Conservation (phyloP, 1,140 invertebrate genomes). For the Zaprionus tsacasi region DNA sequence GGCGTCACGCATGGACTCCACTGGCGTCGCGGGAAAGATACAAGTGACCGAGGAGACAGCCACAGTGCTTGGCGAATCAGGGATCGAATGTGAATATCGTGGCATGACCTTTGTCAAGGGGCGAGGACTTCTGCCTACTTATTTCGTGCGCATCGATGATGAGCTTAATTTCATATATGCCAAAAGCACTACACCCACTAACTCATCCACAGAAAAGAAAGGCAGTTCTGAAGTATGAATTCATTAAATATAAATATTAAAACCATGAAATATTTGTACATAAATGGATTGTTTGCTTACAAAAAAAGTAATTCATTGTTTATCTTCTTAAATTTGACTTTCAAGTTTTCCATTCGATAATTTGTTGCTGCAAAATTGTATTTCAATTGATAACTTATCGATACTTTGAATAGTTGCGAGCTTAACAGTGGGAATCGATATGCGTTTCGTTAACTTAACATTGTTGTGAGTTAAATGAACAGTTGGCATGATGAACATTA, state of each 20-base stretch:
- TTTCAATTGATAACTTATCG: not conserved
- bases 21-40: slow-evolving; percentile 90
- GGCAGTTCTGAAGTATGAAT: not conserved
- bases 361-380: not conserved
- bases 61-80: slow-evolving; percentile 85
- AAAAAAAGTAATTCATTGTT: not conserved
- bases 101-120: slow-evolving; percentile 46
- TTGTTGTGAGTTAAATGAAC: not conserved
- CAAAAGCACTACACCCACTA: too few relatives aligned
- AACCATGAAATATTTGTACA: not conserved
- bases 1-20: slow-evolving; percentile 96
- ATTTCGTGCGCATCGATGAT: slow-evolving; percentile 26
- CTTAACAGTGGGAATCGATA: not conserved
- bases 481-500: not conserved
- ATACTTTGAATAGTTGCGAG: not conserved
- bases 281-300: not conserved
- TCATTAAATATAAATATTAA: not conserved
- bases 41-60: slow-evolving; percentile 92
- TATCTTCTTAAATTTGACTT: not conserved
- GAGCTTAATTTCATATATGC: slow-evolving; percentile 21
- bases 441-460: too few relatives aligned
- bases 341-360: not conserved
- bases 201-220: not conserved
- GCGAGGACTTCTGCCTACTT: slow-evolving; percentile 32
- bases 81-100: slow-evolving; percentile 34